Evolutionary conservation across 2,797 vertebrate species (phyloP), one percentile per base, ranked within the genome.

Genomic region (Sebastes reedi): DNA sequence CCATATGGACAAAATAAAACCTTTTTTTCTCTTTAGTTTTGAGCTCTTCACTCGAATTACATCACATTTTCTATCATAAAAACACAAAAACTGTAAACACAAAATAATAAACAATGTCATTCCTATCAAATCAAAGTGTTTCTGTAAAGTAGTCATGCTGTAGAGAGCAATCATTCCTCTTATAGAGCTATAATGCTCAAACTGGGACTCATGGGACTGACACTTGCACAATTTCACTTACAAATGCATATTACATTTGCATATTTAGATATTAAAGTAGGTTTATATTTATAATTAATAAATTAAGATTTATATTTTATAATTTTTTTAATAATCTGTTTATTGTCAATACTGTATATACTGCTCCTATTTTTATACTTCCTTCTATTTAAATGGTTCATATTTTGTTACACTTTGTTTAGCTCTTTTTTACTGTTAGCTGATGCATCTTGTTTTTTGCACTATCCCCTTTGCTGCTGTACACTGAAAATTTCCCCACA

Each of bases 161-260:
- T 8, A 2, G 18, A 3, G 1, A 52, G 1, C 0, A 20, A 42
- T 42, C 0, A 14, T 0, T 52, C 0, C 1, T 52, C 46, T 52
- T 20, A 46, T 16, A 52, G 20, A 39, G 12, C 4, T 46, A 42
- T n/a, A 9, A 39, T 18, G 32, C 22, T 25, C 36, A 11, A 29
- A 30, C 29, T n/a, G 9, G 18, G 36, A 11, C 30, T 73, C 29
- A 13, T 5, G 13, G 34, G 14, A 55, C 16, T n/a, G 14, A 65
- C 24, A 34, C 16, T 50, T 50, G 18, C 42, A 58, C 4, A 46
- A 18, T 20, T 39, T 20, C 6, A 27, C 11, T 39, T 13, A 69
- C 14, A 58, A 18, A 42, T 20, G 9, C 6, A n/a, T n/a, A n/a
- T n/a, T n/a, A n/a, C n/a, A n/a, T n/a, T n/a, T n/a, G n/a, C 36